Evolutionary conservation across 2,797 vertebrate genomes (phyloP).

Genomic region (Gallirallus australis): DNA sequence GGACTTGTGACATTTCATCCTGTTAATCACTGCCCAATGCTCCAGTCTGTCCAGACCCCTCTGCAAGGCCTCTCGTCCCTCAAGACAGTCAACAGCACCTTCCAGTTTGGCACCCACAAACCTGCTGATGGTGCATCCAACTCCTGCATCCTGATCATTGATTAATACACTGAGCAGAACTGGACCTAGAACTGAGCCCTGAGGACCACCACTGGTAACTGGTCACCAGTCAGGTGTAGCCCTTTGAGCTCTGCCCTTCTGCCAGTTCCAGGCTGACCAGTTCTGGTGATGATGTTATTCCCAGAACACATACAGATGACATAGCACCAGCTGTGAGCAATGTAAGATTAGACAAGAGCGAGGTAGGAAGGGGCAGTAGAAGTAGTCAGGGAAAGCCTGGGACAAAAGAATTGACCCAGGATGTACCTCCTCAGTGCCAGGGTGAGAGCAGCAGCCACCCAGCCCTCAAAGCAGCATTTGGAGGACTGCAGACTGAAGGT

Average conservation of each 20-base stretch:
- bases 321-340: background rate
- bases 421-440: background rate
- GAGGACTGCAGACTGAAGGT: background rate
- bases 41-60: background rate
- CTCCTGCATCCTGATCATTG: accelerated
- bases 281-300: background rate
- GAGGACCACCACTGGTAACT: accelerated
- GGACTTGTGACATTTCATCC: accelerated
- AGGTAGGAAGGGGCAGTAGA: background rate
- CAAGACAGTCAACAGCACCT: no score
- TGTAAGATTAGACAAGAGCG: background rate
- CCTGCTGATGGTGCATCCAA: background rate
- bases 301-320: accelerated
- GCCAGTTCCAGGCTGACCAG: background rate
- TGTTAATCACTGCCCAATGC: background rate
- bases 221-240: accelerated
- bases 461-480: background rate
- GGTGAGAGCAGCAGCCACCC: background rate
- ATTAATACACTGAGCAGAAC: background rate
- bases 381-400: background rate
- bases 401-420: background rate
- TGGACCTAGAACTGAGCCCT: background rate
- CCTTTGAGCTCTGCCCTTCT: no score
- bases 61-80: background rate
- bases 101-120: background rate